These are phyloP conservation scores for Drosophila lini DNA, from an alignment of 1,140 invertebrate species.

Conservation along the genomic window DNA sequence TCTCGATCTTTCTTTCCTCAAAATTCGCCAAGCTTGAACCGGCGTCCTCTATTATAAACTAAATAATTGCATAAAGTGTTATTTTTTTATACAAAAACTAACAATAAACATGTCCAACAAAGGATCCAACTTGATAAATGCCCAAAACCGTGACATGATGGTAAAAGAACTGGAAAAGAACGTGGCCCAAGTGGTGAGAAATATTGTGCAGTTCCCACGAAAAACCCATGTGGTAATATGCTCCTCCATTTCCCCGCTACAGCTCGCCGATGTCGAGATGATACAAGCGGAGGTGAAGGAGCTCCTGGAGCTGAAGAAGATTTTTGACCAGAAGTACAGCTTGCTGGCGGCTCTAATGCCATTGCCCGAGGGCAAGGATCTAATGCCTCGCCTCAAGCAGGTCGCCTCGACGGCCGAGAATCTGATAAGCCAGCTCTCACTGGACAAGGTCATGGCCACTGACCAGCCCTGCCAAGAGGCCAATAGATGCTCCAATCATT, in stretches of 20 bases:
- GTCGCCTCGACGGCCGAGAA: background rate
- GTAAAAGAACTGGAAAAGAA: no score
- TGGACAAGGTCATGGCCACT: background rate
- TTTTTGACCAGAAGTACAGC: background rate
- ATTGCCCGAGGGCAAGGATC: background rate
- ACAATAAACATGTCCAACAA: background rate
- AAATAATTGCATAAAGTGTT: background rate
- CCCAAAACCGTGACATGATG: no score
- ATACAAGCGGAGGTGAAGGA: background rate
- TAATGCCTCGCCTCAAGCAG: background rate
- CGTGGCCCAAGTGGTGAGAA: background rate
- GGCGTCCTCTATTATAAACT: background rate
- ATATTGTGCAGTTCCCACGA: no score
- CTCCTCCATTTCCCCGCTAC: background rate
- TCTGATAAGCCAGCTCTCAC: background rate
- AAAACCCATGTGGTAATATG: background rate
- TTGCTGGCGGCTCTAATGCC: background rate
- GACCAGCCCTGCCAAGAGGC: background rate
- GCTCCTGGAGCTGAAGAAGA: background rate
- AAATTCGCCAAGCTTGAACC: background rate
- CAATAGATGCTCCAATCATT: no score
- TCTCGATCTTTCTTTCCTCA: background rate
- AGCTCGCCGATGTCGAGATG: background rate
- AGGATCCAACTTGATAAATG: rapidly evolving
- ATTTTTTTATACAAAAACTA: background rate